Percentiles rank a stretch among this genome's conserved stretches.
phyloP scores from a whole-genome alignment of 64 coral and sea anemone species.

The Dendrophyllia cribrosa region DNA sequence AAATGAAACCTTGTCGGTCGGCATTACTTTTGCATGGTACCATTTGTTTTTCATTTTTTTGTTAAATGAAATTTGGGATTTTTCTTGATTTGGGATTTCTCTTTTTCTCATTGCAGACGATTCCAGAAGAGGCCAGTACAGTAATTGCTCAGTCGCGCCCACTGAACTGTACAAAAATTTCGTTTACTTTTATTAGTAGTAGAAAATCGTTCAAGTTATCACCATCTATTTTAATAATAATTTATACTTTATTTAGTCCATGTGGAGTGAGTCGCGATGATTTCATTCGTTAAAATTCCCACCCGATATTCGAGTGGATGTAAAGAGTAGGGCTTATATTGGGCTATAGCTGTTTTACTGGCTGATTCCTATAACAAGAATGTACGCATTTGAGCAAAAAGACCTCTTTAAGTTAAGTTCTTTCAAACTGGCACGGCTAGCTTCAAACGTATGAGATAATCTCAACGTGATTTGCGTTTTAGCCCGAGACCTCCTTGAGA shows the following conservation, averaged over 20 bases:
- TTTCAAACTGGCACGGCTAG: background rate
- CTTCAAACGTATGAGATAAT: background rate
- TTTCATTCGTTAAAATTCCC: background rate
- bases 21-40: no score
- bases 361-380: background rate
- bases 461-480: background rate
- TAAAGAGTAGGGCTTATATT: background rate
- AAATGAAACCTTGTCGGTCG: no score
- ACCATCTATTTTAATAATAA: constrained; percentile 6
- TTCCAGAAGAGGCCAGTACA: constrained; percentile 44
- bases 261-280: background rate
- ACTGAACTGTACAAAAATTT: constrained; percentile 36
- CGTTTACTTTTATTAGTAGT: background rate
- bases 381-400: background rate
- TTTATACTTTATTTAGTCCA: constrained; percentile 13
- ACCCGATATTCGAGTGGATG: background rate
- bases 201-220: background rate
- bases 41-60: no score
- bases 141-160: constrained; percentile 22
- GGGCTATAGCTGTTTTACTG: background rate
- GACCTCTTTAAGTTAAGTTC: background rate
- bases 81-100: background rate
- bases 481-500: background rate
- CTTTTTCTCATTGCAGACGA: background rate
- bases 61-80: no score